phyloP scores from a whole-genome alignment of 2,888 invertebrate genomes.

The Subacronicta megacephala region DNA sequence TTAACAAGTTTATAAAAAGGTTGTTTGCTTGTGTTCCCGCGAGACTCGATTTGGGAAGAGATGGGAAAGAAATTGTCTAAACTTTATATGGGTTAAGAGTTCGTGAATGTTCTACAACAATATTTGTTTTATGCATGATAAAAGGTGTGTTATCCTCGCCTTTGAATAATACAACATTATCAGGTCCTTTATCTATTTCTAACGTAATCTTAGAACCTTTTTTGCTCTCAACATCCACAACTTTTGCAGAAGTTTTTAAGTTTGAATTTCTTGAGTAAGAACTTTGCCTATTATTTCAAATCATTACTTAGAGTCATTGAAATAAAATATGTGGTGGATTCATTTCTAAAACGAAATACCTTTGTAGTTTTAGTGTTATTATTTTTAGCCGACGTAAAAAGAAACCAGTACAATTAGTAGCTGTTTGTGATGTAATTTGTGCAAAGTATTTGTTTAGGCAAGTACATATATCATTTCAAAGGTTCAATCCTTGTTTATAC shows the following conservation, averaged over 20 bases:
- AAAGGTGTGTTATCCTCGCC: constrained; percentile 6
- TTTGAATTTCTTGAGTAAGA: background rate
- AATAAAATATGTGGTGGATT: too few relatives aligned
- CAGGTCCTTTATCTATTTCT: background rate
- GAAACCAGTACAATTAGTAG: too few relatives aligned
- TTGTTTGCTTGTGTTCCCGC: constrained; percentile 21
- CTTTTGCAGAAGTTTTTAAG: too few relatives aligned
- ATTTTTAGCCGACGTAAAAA: too few relatives aligned
- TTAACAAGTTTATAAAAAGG: constrained; percentile 44
- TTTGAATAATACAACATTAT: constrained; percentile 6
- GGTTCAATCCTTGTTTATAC: too few relatives aligned
- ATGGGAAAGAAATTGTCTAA: constrained; percentile 36
- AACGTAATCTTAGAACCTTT: background rate
- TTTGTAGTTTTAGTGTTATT: too few relatives aligned
- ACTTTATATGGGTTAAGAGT: constrained; percentile 36
- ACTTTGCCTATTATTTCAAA: too few relatives aligned
- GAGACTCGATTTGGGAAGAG: constrained; percentile 23
- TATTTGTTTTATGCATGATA: constrained; percentile 16
- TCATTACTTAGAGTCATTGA: too few relatives aligned
- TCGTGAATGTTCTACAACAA: constrained; percentile 13
- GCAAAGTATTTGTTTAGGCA: too few relatives aligned
- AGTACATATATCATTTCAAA: too few relatives aligned
- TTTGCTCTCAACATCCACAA: background rate
- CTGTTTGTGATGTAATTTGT: too few relatives aligned
- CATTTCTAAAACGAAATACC: too few relatives aligned